Percentiles rank a stretch among this genome's conserved stretches.
These are phyloP conservation scores for Paedocypris sp. DNA, from an alignment of 2,113 vertebrate species.

Conservation along the genomic window DNA sequence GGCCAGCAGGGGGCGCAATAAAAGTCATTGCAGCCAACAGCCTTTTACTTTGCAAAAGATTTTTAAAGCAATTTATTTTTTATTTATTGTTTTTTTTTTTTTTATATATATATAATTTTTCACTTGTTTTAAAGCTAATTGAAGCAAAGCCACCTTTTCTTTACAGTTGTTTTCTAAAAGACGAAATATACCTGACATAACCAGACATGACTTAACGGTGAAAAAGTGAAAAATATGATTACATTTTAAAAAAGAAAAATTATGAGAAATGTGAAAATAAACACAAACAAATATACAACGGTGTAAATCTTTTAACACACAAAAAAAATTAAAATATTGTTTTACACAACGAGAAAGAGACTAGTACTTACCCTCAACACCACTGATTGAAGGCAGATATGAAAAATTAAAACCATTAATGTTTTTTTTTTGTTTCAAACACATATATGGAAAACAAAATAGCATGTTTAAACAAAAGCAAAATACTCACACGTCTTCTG, in stretches of 20 bases:
- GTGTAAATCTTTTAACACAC: background rate
- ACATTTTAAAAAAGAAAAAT: too few species aligned
- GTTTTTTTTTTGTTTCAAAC: background rate
- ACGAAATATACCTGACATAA: too few species aligned
- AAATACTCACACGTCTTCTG: constrained; percentile 80
- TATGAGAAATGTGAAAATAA: too few species aligned
- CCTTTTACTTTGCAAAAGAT: background rate
- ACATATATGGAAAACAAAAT: background rate
- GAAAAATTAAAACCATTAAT: background rate
- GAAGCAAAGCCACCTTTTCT: constrained; percentile 19
- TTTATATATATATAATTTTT: background rate
- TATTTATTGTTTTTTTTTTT: background rate
- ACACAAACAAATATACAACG: too few species aligned
- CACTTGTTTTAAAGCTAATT: background rate
- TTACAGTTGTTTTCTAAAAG: too few species aligned
- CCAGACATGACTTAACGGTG: too few species aligned
- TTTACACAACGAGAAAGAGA: too few species aligned
- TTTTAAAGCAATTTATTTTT: background rate
- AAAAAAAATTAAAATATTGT: background rate
- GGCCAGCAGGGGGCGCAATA: constrained; percentile 9
- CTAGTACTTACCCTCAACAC: constrained; percentile 74
- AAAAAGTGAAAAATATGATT: too few species aligned
- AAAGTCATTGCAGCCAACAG: background rate
- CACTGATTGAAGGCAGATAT: constrained; percentile 56
- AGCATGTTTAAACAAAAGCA: background rate